Conservation (phyloP, 2,113 vertebrate genomes). For the Podarcis raffonei region DNA sequence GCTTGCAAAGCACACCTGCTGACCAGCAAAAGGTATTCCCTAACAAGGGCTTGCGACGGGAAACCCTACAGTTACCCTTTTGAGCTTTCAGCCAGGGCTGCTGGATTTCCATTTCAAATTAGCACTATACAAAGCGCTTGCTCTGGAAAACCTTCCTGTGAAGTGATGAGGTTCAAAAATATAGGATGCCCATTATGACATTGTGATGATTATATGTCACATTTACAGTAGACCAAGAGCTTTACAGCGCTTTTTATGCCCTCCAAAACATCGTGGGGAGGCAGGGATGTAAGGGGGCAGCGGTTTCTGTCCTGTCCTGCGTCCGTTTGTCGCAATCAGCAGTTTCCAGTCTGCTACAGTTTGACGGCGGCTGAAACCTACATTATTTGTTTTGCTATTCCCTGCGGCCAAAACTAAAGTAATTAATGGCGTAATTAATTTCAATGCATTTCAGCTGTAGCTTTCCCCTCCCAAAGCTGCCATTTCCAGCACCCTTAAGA, state of each 20-base stretch:
- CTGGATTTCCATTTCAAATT: conserved; percentile 7
- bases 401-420: too few species aligned
- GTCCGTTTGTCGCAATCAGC: too few species aligned
- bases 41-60: neutral
- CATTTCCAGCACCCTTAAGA: neutral
- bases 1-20: neutral
- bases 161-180: neutral
- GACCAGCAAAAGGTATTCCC: neutral
- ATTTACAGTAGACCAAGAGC: neutral
- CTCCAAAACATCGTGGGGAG: neutral
- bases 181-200: neutral
- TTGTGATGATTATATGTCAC: neutral
- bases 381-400: too few species aligned
- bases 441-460: too few species aligned
- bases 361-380: too few species aligned
- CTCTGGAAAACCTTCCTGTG: neutral
- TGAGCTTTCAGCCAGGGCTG: neutral
- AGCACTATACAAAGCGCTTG: neutral
- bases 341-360: too few species aligned
- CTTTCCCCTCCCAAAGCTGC: neutral
- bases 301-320: too few species aligned
- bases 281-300: too few species aligned
- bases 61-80: neutral
- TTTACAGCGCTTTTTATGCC: neutral
- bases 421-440: too few species aligned